phyloP scores from a whole-genome alignment of 2,888 invertebrate species.

The Podabrus alpinus region DNA sequence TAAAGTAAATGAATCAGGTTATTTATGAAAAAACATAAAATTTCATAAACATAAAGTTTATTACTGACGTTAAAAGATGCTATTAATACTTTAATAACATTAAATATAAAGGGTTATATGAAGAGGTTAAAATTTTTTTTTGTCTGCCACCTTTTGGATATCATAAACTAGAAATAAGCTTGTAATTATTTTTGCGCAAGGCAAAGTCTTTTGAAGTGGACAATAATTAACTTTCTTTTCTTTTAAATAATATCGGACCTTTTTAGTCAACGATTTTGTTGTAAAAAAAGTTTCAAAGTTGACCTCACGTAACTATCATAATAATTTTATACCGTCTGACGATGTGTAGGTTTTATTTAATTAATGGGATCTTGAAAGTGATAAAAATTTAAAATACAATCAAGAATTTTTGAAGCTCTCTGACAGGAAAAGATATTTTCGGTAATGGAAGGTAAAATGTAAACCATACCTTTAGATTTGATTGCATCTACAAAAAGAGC shows the following conservation, averaged over 20 bases:
- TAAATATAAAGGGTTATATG: not conserved
- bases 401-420: not conserved
- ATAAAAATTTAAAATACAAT: not conserved
- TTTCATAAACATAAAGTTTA: not conserved
- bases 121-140: not conserved
- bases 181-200: not conserved
- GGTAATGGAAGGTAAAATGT: not conserved
- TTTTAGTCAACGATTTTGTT: not conserved
- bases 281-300: not conserved
- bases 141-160: not conserved
- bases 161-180: not conserved
- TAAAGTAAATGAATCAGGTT: not conserved
- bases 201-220: not conserved
- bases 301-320: not conserved
- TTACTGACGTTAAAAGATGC: not conserved
- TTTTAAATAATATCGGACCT: not conserved
- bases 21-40: not conserved
- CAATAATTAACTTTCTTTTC: not conserved
- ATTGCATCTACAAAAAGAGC: not conserved
- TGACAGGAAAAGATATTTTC: not conserved
- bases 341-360: not conserved
- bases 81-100: not conserved
- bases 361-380: not conserved
- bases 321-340: not conserved
- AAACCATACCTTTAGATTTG: not conserved